Conservation (phyloP, 1,140 invertebrate genomes). For the Grapholita molesta region DNA sequence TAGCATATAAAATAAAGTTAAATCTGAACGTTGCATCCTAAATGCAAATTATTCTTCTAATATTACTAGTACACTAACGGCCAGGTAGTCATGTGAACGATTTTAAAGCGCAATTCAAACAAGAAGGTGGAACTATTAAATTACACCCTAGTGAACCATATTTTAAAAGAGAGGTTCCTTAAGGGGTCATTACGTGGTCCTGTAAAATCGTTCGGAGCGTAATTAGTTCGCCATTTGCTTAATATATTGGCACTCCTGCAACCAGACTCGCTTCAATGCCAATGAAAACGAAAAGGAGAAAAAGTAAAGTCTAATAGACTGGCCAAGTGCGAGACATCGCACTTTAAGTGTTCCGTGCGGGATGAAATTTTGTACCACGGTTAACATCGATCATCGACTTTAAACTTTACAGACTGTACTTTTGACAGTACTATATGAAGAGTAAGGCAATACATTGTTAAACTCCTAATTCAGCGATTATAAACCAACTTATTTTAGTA, state of each 20-base stretch:
- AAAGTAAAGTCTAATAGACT: slow-evolving; percentile 44
- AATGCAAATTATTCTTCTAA: not conserved
- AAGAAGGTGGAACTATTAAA: not conserved
- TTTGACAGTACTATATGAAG: too few species aligned
- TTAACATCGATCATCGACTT: too few species aligned
- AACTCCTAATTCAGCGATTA: too few species aligned
- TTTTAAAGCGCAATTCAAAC: not conserved
- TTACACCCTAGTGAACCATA: slow-evolving; percentile 10
- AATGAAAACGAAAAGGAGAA: slow-evolving; percentile 39
- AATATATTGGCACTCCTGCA: slow-evolving; percentile 65
- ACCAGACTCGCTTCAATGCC: slow-evolving; percentile 45
- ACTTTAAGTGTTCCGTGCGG: too few species aligned
- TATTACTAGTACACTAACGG: not conserved
- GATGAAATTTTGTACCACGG: too few species aligned
- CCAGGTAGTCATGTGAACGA: not conserved
- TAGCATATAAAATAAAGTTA: not conserved
- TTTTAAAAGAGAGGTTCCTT: slow-evolving; percentile 38
- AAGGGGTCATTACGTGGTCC: slow-evolving; percentile 58
- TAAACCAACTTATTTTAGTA: too few species aligned
- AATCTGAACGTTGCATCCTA: not conserved
- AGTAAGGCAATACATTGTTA: too few species aligned
- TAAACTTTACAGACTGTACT: too few species aligned
- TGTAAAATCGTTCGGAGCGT: slow-evolving; percentile 53
- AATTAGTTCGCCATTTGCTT: slow-evolving; percentile 72
- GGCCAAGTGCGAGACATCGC: too few species aligned